Conservation (phyloP, 2,888 invertebrate species). For the Stegophylla sp. region DNA sequence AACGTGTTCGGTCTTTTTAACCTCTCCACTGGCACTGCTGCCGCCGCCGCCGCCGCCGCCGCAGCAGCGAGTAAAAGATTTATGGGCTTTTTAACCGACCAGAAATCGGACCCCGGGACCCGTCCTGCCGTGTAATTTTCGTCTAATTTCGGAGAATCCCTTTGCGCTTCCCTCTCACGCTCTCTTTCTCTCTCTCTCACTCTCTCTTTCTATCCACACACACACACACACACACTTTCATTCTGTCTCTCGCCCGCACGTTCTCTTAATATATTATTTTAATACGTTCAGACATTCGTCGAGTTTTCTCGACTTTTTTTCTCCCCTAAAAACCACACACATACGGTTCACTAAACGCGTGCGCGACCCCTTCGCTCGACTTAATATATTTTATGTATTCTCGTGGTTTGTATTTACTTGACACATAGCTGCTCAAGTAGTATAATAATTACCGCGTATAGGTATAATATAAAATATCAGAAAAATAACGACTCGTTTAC, state of each 20-base stretch:
- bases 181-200: not conserved
- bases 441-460: no score
- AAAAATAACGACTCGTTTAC: no score
- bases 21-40: conserved; percentile 6
- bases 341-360: conserved; percentile 10
- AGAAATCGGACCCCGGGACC: conserved; percentile 30
- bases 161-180: not conserved
- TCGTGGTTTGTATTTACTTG: not conserved
- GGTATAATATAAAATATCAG: no score
- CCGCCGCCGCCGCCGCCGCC: no score
- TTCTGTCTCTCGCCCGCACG: not conserved
- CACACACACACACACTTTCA: not conserved
- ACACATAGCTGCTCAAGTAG: no score
- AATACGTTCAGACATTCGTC: not conserved
- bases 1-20: conserved; percentile 49
- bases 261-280: conserved; percentile 19
- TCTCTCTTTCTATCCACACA: not conserved
- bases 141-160: conserved; percentile 41
- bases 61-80: conserved; percentile 48
- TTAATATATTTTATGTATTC: not conserved
- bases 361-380: not conserved
- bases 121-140: conserved; percentile 46
- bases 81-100: conserved; percentile 47
- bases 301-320: not conserved
- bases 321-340: not conserved